Evolutionary conservation across 2,888 invertebrate genomes (phyloP), one percentile per base, ranked within the genome.

Genomic region (Clanis bilineata): DNA sequence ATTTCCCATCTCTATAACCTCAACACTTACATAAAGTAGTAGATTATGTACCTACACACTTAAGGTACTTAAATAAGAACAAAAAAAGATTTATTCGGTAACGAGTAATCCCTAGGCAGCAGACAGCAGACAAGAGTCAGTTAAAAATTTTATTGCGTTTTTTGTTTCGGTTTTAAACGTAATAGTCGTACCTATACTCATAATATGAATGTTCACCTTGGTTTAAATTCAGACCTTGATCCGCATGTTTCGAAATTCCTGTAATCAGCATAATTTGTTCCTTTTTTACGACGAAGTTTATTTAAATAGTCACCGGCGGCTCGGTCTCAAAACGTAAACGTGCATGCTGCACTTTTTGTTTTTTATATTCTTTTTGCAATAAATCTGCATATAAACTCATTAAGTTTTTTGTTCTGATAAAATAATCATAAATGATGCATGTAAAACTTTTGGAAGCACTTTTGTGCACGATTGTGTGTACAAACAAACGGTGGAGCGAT

Each of bases 381-480:
- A n/a, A n/a, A n/a, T n/a, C n/a, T n/a, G n/a, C n/a, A n/a, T n/a
- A n/a, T n/a, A n/a, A n/a, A n/a, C n/a, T n/a, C n/a, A n/a, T n/a
- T n/a, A n/a, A n/a, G n/a, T n/a, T n/a, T n/a, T n/a, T n/a, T n/a
- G n/a, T n/a, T n/a, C n/a, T n/a, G n/a, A n/a, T n/a, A n/a, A n/a
- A n/a, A n/a, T n/a, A n/a, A n/a, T n/a, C n/a, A n/a, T n/a, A n/a
- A n/a, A n/a, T n/a, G n/a, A 6, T 36, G 4, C 3, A 36, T 36
- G 6, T 18, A 10, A 12, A 22, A n/a, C 21, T 22, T 25, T 12
- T 41, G 10, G 3, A 47, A 32, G 55, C 69, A 80, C 76, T 86
- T 83, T 63, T 72, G 79, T 66, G 64, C 73, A 64, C 76, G 82
- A 80, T 62, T 71, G 77, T 86, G 70, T 61, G 74, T 65, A 70